These are phyloP conservation scores for Leptoclinus maculatus DNA, from an alignment of 2,797 vertebrate species.

Conservation along the genomic window DNA sequence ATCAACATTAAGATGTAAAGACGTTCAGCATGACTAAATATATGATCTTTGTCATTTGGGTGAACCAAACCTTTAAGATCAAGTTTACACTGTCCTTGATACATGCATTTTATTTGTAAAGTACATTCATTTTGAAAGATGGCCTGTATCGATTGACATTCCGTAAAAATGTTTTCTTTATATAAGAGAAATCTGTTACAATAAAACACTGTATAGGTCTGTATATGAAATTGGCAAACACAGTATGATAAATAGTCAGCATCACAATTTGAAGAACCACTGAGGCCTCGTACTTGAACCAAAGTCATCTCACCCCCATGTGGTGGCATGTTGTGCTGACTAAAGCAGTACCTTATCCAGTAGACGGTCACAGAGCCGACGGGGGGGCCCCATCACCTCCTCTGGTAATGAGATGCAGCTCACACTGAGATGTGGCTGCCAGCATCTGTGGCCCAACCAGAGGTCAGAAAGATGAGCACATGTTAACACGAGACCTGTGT, in stretches of 20 bases:
- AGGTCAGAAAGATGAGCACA: conserved; percentile 68
- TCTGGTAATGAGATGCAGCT: conserved; percentile 71
- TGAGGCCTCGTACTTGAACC: conserved; percentile 17
- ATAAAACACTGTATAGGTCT: neutral
- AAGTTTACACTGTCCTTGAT: too few species aligned
- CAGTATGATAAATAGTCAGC: neutral
- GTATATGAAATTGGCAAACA: conserved; percentile 2
- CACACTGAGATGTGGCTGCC: conserved; percentile 61
- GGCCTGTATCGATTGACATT: neutral
- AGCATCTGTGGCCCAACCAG: conserved; percentile 64
- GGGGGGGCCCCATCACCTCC: conserved; percentile 46
- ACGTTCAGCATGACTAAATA: too few species aligned
- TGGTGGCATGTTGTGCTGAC: conserved; percentile 56
- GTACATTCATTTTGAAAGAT: neutral
- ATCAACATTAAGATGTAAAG: neutral
- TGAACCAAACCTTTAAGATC: neutral
- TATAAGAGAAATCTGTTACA: neutral
- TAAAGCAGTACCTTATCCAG: conserved; percentile 44
- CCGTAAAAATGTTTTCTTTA: neutral
- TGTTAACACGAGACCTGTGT: conserved; percentile 71
- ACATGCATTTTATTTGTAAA: neutral
- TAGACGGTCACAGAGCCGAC: conserved; percentile 11
- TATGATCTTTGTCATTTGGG: too few species aligned
- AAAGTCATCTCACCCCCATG: conserved; percentile 42
- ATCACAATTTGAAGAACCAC: neutral